These are phyloP conservation scores for Prosapia bicincta DNA, from an alignment of 2,888 invertebrate genomes.

Conservation along the genomic window DNA sequence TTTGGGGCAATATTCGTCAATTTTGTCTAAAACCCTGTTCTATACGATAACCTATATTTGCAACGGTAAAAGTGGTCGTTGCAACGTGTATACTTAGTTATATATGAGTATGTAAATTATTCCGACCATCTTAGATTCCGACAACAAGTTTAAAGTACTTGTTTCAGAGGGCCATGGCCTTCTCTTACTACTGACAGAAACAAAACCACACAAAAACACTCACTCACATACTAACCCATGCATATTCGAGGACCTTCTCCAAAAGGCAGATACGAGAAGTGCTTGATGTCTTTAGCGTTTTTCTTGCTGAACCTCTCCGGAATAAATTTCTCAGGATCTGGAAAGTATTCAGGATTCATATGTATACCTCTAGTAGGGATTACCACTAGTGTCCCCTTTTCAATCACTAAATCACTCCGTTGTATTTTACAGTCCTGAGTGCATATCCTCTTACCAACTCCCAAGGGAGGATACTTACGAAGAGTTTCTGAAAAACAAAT, in stretches of 20 bases:
- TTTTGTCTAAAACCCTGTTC: no score
- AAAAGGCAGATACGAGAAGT: constrained; percentile 33
- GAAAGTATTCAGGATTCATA: constrained; percentile 29
- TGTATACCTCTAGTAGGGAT: constrained; percentile 28
- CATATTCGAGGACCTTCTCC: constrained; percentile 35
- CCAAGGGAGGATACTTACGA: constrained; percentile 15
- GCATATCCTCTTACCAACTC: constrained; percentile 2
- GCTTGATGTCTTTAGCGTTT: constrained; percentile 23
- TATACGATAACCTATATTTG: no score
- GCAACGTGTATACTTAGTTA: no score
- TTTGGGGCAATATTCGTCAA: no score
- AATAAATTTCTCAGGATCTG: constrained; percentile 30
- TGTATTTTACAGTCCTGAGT: constrained; percentile 4
- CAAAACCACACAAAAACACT: neutral
- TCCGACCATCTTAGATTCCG: no score
- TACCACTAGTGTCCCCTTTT: neutral
- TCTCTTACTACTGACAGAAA: no score
- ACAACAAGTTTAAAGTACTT: no score
- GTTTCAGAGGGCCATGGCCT: no score
- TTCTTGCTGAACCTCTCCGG: constrained; percentile 32
- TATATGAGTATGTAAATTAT: no score
- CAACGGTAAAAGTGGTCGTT: no score
- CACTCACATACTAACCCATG: constrained; percentile 26
- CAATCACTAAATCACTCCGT: neutral
- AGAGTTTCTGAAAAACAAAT: constrained; percentile 25